These are phyloP conservation scores for Puma concolor DNA, from an alignment of 2,113 vertebrate species.

Conservation along the genomic window DNA sequence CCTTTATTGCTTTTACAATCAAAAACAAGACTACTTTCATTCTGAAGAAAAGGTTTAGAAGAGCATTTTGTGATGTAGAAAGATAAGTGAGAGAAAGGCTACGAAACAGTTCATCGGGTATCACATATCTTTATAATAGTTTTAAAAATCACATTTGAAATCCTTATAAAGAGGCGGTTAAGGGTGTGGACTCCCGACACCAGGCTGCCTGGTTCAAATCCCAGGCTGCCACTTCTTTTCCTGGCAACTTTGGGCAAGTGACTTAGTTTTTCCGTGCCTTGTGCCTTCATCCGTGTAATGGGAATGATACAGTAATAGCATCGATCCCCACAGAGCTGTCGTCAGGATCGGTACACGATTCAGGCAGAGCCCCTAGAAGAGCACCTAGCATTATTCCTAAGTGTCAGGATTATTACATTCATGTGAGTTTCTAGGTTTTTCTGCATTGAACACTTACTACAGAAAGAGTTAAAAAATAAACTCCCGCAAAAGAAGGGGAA, in stretches of 20 bases:
- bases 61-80: background rate
- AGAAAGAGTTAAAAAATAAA: background rate
- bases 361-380: background rate
- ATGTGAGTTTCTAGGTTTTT: background rate
- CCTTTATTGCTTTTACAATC: background rate
- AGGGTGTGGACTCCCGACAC: background rate
- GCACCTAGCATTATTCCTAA: background rate
- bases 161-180: background rate
- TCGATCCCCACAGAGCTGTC: background rate
- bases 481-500: background rate
- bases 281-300: background rate
- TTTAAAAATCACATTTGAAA: background rate
- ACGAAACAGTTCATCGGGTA: background rate
- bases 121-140: background rate
- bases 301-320: background rate
- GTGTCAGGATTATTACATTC: background rate
- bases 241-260: background rate
- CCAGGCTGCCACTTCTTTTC: background rate
- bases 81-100: background rate
- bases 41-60: slow-evolving; percentile 34
- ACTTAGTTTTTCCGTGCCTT: background rate
- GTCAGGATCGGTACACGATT: background rate
- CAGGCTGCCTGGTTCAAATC: background rate
- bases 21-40: background rate
- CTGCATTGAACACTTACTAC: background rate